A percentile compares a stretch with the other conserved stretches of the same genome.
phyloP scores from a whole-genome alignment of 2,797 vertebrate species.

The Halcyon chelicuti region DNA sequence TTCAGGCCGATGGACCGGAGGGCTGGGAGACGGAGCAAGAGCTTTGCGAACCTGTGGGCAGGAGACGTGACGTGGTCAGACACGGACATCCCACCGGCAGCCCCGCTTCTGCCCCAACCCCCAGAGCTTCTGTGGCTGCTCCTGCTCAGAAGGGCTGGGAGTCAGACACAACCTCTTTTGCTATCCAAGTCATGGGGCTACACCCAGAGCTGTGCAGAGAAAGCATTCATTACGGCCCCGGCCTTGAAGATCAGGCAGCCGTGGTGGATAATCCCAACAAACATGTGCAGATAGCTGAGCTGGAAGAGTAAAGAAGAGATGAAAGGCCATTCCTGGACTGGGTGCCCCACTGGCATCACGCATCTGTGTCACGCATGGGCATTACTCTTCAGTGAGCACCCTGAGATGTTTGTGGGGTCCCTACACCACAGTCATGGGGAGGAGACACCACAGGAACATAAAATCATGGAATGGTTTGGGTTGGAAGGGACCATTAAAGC shows the following conservation, averaged over 20 bases:
- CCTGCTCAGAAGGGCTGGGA: background rate
- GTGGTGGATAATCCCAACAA: background rate
- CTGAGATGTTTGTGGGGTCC: fast-evolving
- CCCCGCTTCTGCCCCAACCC: background rate
- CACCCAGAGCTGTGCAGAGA: background rate
- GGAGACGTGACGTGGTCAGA: background rate
- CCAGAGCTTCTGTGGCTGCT: background rate
- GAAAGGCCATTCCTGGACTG: background rate
- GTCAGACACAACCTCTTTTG: background rate
- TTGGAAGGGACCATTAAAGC: background rate
- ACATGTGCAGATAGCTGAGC: background rate
- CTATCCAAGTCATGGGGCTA: fast-evolving
- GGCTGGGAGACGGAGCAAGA: constrained; percentile 93
- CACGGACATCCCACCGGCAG: background rate
- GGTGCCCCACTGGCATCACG: background rate
- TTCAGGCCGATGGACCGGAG: constrained; percentile 98
- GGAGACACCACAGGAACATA: background rate
- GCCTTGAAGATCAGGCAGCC: background rate
- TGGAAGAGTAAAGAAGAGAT: background rate
- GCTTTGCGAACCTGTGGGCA: constrained; percentile 91
- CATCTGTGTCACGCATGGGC: fast-evolving
- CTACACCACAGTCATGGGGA: fast-evolving
- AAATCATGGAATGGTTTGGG: background rate
- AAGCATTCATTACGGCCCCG: fast-evolving
- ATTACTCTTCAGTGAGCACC: fast-evolving